These are phyloP conservation scores for Brachionus plicatilis DNA, from an alignment of 1,140 invertebrate species.

Conservation along the genomic window DNA sequence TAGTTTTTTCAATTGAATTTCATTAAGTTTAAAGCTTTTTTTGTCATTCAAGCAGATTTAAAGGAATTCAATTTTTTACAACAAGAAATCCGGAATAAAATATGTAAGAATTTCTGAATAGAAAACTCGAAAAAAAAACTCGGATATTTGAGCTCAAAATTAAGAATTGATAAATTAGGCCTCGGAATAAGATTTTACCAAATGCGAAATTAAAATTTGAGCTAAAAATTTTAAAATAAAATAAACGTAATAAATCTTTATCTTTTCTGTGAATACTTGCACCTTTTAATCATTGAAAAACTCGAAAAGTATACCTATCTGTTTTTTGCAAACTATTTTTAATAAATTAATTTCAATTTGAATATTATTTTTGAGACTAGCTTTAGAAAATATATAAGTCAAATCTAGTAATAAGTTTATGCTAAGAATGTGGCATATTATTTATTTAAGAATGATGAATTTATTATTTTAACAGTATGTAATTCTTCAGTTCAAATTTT, in stretches of 20 bases:
- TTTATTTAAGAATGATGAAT: background rate
- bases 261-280: background rate
- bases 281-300: background rate
- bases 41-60: too few relatives aligned
- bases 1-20: background rate
- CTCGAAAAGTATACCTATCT: background rate
- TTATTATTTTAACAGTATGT: background rate
- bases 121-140: background rate
- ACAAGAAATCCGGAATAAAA: too few relatives aligned
- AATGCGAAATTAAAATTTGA: background rate
- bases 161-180: background rate
- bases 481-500: background rate
- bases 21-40: background rate
- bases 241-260: background rate
- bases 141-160: background rate
- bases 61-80: too few relatives aligned
- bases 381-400: background rate
- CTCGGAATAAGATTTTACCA: background rate
- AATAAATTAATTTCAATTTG: background rate
- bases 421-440: background rate
- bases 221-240: background rate
- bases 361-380: background rate
- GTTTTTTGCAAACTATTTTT: too few relatives aligned
- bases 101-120: background rate
- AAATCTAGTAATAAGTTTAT: background rate